Conservation (phyloP, 2,888 invertebrate species). For the Amphipyra berbera region DNA sequence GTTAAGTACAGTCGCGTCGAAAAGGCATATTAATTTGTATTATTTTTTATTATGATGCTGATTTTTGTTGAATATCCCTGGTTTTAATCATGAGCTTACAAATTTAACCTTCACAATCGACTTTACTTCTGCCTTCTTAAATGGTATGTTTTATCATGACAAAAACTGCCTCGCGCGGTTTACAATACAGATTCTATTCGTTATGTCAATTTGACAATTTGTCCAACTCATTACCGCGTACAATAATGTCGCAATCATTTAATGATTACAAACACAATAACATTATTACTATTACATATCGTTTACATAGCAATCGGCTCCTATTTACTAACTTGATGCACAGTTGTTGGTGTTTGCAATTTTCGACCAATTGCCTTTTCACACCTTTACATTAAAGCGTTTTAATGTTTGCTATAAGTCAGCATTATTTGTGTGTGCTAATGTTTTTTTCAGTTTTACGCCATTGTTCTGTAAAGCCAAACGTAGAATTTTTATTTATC, state of each 20-base stretch:
- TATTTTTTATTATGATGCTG: background rate
- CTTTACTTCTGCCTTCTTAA: too few relatives aligned
- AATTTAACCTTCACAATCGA: too few relatives aligned
- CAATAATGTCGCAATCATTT: conserved; percentile 42
- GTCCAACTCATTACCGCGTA: conserved; percentile 39
- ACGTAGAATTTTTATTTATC: background rate
- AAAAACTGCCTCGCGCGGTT: background rate
- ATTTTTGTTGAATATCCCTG: too few relatives aligned
- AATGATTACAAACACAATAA: conserved; percentile 54
- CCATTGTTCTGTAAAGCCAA: background rate
- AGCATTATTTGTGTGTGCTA: conserved; percentile 46
- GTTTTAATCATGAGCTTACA: background rate
- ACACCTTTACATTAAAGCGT: conserved; percentile 69
- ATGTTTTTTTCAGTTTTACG: conserved; percentile 27
- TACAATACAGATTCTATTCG: conserved; percentile 8
- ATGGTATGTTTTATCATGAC: too few relatives aligned
- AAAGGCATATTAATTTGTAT: background rate
- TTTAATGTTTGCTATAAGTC: conserved; percentile 59
- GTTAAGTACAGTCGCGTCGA: conserved; percentile 16
- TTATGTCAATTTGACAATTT: conserved; percentile 47
- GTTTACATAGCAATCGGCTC: conserved; percentile 49
- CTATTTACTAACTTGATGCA: conserved; percentile 44
- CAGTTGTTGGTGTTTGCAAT: conserved; percentile 75
- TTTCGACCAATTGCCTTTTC: conserved; percentile 78
- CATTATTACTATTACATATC: conserved; percentile 38